Percentiles rank a stretch among this genome's conserved stretches.
These are phyloP conservation scores for Gasterosteus nipponicus DNA, from an alignment of 2,113 vertebrate genomes.

Conservation along the genomic window DNA sequence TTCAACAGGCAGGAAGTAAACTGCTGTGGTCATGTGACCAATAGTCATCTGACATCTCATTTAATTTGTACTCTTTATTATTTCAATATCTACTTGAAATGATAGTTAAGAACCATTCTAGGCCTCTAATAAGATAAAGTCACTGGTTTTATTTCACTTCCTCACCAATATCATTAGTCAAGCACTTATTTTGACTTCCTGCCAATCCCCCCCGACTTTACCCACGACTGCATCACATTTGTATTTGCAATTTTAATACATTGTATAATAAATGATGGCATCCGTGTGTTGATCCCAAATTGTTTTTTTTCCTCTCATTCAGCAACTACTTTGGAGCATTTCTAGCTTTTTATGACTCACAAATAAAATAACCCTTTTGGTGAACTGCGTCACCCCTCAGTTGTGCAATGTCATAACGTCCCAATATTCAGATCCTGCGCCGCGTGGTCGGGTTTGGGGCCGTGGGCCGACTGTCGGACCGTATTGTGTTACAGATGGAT, in stretches of 20 bases:
- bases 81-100: slow-evolving; percentile 5
- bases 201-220: background rate
- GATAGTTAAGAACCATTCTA: no score
- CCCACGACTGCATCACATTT: no score
- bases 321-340: background rate
- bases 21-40: background rate
- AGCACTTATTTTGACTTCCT: background rate
- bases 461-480: slow-evolving; percentile 23
- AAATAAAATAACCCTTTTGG: background rate
- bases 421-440: slow-evolving; percentile 35
- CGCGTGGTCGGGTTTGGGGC: slow-evolving; percentile 26
- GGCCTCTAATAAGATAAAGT: no score
- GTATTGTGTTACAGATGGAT: slow-evolving; percentile 63
- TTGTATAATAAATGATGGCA: background rate
- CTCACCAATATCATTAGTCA: background rate
- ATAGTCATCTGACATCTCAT: background rate
- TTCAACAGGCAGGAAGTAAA: background rate
- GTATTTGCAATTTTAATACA: no score
- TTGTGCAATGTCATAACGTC: slow-evolving; percentile 23
- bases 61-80: background rate
- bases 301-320: background rate
- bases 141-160: background rate
- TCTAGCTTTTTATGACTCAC: background rate
- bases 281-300: background rate
- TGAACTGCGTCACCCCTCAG: background rate